Evolutionary conservation across 2,797 vertebrate genomes (phyloP), one percentile per base, ranked within the genome.

Genomic region (Threskiornis aethiopicus): DNA sequence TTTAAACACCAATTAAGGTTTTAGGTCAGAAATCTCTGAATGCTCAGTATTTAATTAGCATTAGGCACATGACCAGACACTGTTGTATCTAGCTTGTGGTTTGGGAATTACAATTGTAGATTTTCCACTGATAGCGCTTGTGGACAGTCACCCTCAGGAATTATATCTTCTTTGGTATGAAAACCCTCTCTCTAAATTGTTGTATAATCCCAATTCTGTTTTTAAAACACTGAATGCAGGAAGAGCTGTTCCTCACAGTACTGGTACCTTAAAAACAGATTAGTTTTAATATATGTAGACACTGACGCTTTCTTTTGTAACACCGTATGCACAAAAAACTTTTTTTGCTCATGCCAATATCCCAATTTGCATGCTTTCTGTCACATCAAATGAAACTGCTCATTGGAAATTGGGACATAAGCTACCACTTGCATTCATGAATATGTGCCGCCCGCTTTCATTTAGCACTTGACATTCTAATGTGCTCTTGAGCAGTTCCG

Each of bases 341-440:
- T 93, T 88, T 91, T 42, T 89, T 61, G 55, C 71, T 91, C 79
- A 87, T 80, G 90, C 91, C 86, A 92, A n/a, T 96, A 89, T 94
- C 73, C 84, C 90, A 91, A 84, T 95, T 96, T 96, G 58, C 93
- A 93, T 91, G 84, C 76, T 95, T 90, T 72, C 87, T 94, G 91
- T 91, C 94, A 93, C 91, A 87, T 95, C 92, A 82, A 92, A 93
- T 93, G 90, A 67, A 89, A 76, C 33, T 92, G 75, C 65, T 94
- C 93, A 79, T 24, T 89, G 93, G 89, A 91, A 93, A 96, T 35
- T 59, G 84, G 92, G 93, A 80, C 79, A 86, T 39, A 93, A 94
- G 87, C 87, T 94, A 31, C 85, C 65, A 65, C 76, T 78, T 55
- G 70, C 73, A 70, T 81, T 92, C 87, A 90, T 92, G 87, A 86